Percentiles rank a stretch among this genome's conserved stretches.
Evolutionary conservation across 2,888 invertebrate genomes (phyloP).

Genomic region (Parnassius apollo): DNA sequence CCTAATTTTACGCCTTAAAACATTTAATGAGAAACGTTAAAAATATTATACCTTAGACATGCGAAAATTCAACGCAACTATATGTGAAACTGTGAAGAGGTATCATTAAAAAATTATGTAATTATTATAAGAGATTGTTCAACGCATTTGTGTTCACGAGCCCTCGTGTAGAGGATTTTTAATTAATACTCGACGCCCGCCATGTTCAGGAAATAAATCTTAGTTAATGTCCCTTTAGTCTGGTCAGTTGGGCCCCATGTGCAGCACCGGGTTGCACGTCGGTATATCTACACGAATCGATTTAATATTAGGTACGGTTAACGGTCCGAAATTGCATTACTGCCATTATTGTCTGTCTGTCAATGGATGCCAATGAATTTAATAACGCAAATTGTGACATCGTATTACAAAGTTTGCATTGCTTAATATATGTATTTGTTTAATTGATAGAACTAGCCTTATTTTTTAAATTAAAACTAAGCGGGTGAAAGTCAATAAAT

Average conservation of each 20-base stretch:
- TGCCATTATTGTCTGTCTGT: slow-evolving; percentile 16
- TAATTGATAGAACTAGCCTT: too few species aligned
- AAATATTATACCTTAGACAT: too few species aligned
- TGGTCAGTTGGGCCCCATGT: slow-evolving; percentile 61
- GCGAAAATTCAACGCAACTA: too few species aligned
- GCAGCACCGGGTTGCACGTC: slow-evolving; percentile 43
- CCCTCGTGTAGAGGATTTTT: slow-evolving; percentile 65
- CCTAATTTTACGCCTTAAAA: too few species aligned
- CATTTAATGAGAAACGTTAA: too few species aligned
- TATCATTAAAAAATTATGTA: slow-evolving; percentile 17
- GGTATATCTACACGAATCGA: slow-evolving; percentile 50
- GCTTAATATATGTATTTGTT: too few species aligned
- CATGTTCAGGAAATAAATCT: slow-evolving; percentile 69
- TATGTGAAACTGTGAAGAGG: neutral
- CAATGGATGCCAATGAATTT: slow-evolving; percentile 20
- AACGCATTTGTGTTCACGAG: slow-evolving; percentile 46
- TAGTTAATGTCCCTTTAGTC: slow-evolving; percentile 76
- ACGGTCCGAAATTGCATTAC: slow-evolving; percentile 34
- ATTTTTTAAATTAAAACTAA: too few species aligned
- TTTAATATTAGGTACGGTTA: slow-evolving; percentile 37
- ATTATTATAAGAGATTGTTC: slow-evolving; percentile 41
- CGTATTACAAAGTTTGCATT: neutral
- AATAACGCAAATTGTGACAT: slow-evolving; percentile 12
- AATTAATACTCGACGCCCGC: slow-evolving; percentile 67
- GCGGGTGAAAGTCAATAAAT: too few species aligned